phyloP scores from a whole-genome alignment of 2,113 vertebrate species.

The Megaptera novaeangliae region DNA sequence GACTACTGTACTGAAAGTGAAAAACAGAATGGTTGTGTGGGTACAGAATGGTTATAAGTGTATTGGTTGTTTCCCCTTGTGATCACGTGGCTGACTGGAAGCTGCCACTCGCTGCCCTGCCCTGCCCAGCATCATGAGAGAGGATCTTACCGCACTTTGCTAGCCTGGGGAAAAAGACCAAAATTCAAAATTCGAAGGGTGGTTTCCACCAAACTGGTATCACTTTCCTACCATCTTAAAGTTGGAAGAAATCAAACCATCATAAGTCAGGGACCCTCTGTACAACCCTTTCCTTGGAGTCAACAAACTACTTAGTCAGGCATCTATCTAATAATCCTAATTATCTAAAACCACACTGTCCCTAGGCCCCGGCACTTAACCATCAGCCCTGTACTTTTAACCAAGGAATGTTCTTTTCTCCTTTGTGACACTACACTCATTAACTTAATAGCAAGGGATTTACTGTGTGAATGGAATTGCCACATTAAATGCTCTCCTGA shows the following conservation, averaged over 20 bases:
- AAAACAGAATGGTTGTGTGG: background rate
- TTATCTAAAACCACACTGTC: background rate
- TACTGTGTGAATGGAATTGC: background rate
- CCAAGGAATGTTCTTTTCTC: background rate
- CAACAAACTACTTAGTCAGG: background rate
- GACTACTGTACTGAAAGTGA: background rate
- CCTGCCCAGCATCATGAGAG: background rate
- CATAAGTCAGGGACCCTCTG: background rate
- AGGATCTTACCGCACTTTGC: background rate
- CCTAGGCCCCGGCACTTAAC: background rate
- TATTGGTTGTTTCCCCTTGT: background rate
- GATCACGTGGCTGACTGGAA: background rate
- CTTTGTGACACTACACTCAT: background rate
- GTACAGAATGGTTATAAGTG: background rate
- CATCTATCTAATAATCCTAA: background rate
- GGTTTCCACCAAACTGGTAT: background rate
- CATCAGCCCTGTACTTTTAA: background rate
- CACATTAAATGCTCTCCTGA: background rate
- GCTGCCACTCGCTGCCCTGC: background rate
- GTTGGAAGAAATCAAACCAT: background rate
- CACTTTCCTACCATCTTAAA: background rate
- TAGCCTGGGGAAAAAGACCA: background rate
- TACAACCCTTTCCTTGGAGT: background rate
- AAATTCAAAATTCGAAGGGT: background rate
- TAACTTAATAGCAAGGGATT: conserved; percentile 6